Percentiles rank a stretch among this genome's conserved stretches.
Conservation (phyloP, 2,797 vertebrate species). For the Dendrocincla fuliginosa region DNA sequence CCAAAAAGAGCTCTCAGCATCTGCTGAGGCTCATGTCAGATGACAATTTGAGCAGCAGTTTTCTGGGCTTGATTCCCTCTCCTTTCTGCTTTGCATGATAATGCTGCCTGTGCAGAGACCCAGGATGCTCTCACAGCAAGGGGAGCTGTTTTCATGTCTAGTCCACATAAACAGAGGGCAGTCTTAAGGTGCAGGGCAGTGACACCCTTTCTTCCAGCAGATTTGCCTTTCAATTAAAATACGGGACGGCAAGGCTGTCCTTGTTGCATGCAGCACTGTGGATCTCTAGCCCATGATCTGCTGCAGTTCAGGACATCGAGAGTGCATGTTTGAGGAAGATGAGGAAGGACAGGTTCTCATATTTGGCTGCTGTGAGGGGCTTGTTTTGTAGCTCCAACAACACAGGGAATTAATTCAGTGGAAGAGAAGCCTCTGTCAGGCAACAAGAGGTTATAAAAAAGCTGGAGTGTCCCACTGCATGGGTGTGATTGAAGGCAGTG, state of each 20-base stretch:
- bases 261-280: neutral
- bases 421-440: neutral
- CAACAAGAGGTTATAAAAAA: neutral
- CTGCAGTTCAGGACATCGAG: neutral
- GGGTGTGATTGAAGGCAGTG: neutral
- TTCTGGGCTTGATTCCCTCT: neutral
- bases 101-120: neutral
- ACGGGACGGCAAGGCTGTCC: rapidly evolving
- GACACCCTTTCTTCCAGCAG: neutral
- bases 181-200: neutral
- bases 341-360: neutral
- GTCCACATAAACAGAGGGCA: neutral
- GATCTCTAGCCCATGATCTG: neutral
- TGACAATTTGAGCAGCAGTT: neutral
- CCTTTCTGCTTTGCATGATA: neutral
- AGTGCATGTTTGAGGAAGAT: neutral
- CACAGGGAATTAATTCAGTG: neutral
- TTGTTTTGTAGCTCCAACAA: neutral
- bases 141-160: neutral
- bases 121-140: neutral
- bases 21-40: neutral
- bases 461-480: neutral
- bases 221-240: neutral
- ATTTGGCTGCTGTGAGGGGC: neutral
- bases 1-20: neutral